Percentiles rank a stretch among this genome's conserved stretches.
phyloP scores from a whole-genome alignment of 2,888 invertebrate species.

The Diachrysia chrysitis region DNA sequence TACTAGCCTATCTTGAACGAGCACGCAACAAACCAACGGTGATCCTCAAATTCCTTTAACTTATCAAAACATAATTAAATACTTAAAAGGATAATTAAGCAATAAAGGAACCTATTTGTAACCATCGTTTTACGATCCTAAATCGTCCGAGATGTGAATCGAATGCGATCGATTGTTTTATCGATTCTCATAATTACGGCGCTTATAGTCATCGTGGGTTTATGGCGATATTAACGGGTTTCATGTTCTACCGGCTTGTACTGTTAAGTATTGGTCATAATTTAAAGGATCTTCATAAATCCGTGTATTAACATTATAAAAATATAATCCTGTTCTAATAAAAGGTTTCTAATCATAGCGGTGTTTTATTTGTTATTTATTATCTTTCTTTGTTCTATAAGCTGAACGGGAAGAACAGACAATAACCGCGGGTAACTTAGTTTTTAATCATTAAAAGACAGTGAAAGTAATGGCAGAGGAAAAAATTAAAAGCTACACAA shows the following conservation, averaged over 20 bases:
- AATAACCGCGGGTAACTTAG: no score
- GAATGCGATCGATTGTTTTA: slow-evolving; percentile 62
- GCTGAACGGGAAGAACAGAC: no score
- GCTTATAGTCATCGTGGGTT: slow-evolving; percentile 51
- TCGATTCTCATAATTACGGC: slow-evolving; percentile 59
- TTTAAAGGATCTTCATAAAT: slow-evolving; percentile 36
- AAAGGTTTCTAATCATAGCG: not conserved
- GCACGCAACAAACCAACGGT: slow-evolving; percentile 17
- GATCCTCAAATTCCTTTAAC: slow-evolving; percentile 31
- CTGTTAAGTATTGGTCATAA: slow-evolving; percentile 49
- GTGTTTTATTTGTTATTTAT: not conserved
- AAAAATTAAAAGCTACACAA: not conserved
- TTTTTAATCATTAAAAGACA: no score
- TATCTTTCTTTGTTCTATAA: not conserved
- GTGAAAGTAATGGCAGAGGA: not conserved
- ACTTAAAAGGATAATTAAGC: slow-evolving; percentile 60
- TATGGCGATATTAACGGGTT: slow-evolving; percentile 53
- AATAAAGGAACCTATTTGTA: slow-evolving; percentile 65
- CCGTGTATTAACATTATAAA: not conserved
- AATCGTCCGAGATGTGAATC: slow-evolving; percentile 51
- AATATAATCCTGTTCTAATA: not conserved
- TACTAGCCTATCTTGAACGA: slow-evolving; percentile 1
- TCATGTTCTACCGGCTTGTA: slow-evolving; percentile 50
- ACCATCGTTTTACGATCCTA: slow-evolving; percentile 64
- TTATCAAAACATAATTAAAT: slow-evolving; percentile 60